phyloP scores from a whole-genome alignment of 2,888 invertebrate species.

The Cheilosia scutellata region DNA sequence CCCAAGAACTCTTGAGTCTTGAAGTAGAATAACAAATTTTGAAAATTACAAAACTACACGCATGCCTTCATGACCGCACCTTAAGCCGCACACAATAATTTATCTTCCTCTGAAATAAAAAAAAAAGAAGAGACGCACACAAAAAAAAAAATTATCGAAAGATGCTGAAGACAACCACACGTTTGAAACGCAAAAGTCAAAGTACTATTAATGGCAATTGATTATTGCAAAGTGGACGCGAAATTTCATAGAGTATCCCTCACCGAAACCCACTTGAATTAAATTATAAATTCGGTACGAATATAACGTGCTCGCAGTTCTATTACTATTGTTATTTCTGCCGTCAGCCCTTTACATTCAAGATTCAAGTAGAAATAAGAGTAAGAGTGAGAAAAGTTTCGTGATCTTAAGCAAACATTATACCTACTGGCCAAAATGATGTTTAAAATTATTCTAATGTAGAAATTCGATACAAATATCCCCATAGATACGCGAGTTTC shows the following conservation, averaged over 20 bases:
- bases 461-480: constrained; percentile 6
- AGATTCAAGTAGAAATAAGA: constrained; percentile 42
- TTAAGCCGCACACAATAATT: constrained; percentile 31
- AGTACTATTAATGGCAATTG: constrained; percentile 83
- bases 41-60: constrained; percentile 54
- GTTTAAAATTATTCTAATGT: constrained; percentile 24
- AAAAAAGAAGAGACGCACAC: not conserved
- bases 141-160: constrained; percentile 21
- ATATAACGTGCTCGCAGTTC: not conserved
- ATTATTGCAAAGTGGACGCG: constrained; percentile 82
- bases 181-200: constrained; percentile 78
- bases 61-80: constrained; percentile 53
- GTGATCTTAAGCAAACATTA: constrained; percentile 48
- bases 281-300: constrained; percentile 23
- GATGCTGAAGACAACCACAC: constrained; percentile 26
- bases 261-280: constrained; percentile 42
- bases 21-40: constrained; percentile 29
- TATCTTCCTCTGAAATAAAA: constrained; percentile 10
- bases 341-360: not conserved
- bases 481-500: not conserved
- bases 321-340: constrained; percentile 32
- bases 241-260: constrained; percentile 79
- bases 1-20: constrained; percentile 28
- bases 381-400: constrained; percentile 54
- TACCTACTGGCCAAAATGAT: constrained; percentile 11